Base-by-base conservation (phyloP, 2,113 vertebrate species). In the Beaufortia kweichowensis region DNA sequence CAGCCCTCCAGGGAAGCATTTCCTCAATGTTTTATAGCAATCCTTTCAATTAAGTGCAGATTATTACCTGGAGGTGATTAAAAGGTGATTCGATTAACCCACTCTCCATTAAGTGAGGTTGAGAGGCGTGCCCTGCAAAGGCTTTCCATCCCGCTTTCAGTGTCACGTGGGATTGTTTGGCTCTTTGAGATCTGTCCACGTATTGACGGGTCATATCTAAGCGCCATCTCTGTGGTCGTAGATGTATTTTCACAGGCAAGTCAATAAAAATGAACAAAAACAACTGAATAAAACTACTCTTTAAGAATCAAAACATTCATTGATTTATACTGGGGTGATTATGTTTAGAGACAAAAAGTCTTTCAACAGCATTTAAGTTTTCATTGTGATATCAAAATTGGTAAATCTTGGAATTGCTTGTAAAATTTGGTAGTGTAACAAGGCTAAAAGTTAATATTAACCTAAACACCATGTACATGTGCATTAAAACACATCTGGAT, bases 31-130 rank as follows among this genome's bases (percentile, higher is more conserved):
- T 91, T 91, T 87, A 89, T 81, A 76, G 80, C 88, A 86, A 85
- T 86, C 83, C 79, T 76, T 87, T 90, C 86, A 88, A 89, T 88
- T 90, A 90, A 86, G 79, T 74, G 71, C 81, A 90, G 87, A 91
- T 90, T 90, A 91, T 81, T 80, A 89, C 88, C 89, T 87, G 78
- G 81, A 87, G 89, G 85, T 81, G 80, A 86, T 84, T 85, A 82
- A 86, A 87, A 84, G 85, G 87, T 86, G 84, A 88, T 89, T 88
- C 85, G 82, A 90, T 89, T 89, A 88, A 88, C 89, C 86, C 80
- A 66, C 61, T 35, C 83, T 83, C 80, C 82, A 74, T 62, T 74
- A 61, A 74, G 14, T 74, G 70, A 74, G 70, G 57, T 61, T 87
- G 84, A 88, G 78, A 33, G 77, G 63, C 76, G 77, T 80, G 81